Conservation (phyloP, 2,113 vertebrate species). For the Sphaerodactylus townsendi region DNA sequence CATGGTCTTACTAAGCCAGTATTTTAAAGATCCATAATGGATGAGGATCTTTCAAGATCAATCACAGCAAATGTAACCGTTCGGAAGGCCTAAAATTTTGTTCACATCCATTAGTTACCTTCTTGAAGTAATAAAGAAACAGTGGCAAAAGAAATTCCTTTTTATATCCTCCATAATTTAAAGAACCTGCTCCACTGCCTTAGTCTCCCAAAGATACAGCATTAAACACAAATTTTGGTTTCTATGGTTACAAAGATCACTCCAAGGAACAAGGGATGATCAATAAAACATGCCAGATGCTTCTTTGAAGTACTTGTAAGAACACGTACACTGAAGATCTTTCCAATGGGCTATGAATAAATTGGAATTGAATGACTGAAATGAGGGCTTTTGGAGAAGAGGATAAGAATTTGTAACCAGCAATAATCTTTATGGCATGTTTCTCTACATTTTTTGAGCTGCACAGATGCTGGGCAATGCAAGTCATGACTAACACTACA, state of each 20-base stretch:
- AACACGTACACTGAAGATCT: constrained; percentile 22
- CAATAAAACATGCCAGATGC: constrained; percentile 65
- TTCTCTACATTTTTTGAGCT: background rate
- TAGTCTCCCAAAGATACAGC: constrained; percentile 18
- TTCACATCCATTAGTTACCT: constrained; percentile 41
- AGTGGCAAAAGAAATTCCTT: constrained; percentile 31
- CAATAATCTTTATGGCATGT: background rate
- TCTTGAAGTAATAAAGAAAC: constrained; percentile 32
- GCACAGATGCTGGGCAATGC: background rate
- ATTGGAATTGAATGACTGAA: constrained; percentile 34
- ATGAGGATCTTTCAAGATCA: background rate
- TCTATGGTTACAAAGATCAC: constrained; percentile 58
- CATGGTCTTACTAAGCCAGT: background rate
- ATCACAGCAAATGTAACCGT: constrained; percentile 16
- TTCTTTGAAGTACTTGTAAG: constrained; percentile 43
- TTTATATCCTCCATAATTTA: constrained; percentile 49
- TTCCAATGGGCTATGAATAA: constrained; percentile 10
- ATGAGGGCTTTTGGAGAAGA: background rate
- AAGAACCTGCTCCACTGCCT: constrained; percentile 21
- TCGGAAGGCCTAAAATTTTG: constrained; percentile 25
- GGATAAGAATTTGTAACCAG: background rate
- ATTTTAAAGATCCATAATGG: background rate
- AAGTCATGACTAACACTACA: background rate
- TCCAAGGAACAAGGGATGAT: constrained; percentile 49
- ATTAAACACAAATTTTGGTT: constrained; percentile 38